Conservation (phyloP, 2,113 vertebrate species). For the Corynorhinus townsendii region DNA sequence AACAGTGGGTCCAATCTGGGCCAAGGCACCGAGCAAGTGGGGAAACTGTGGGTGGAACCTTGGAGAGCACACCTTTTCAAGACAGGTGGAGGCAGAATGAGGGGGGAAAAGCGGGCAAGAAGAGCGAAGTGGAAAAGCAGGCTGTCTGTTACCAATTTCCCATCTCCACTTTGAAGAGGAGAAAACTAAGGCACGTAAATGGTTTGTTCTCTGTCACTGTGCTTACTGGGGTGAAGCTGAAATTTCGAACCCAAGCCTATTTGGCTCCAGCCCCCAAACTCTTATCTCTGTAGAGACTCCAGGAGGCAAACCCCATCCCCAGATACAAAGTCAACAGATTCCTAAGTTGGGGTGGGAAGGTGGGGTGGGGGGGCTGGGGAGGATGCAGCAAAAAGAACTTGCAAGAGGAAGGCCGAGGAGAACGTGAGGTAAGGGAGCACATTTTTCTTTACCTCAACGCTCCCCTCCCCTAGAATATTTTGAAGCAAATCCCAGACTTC, state of each 20-base stretch:
- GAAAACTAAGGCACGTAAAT: background rate
- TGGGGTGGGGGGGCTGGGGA: background rate
- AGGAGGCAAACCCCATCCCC: background rate
- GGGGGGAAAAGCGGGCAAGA: background rate
- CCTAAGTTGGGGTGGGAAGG: background rate
- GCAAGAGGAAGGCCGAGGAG: background rate
- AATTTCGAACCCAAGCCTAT: background rate
- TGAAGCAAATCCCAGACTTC: slow-evolving; percentile 33
- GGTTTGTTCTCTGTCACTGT: background rate
- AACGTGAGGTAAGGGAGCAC: background rate
- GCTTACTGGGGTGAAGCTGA: background rate
- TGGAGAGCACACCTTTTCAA: background rate
- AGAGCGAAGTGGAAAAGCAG: background rate
- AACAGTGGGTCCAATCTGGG: background rate
- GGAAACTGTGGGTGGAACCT: background rate
- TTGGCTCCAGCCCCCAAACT: background rate
- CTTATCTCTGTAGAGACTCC: background rate
- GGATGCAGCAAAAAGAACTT: background rate
- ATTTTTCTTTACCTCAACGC: background rate
- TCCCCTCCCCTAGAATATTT: background rate
- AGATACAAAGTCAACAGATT: background rate
- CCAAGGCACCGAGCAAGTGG: background rate
- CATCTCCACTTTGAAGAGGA: background rate
- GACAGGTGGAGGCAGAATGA: background rate
- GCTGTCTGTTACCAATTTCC: background rate